Evolutionary conservation across 2,113 vertebrate species (phyloP), one percentile per base, ranked within the genome.

Genomic region (Nibea coibor): DNA sequence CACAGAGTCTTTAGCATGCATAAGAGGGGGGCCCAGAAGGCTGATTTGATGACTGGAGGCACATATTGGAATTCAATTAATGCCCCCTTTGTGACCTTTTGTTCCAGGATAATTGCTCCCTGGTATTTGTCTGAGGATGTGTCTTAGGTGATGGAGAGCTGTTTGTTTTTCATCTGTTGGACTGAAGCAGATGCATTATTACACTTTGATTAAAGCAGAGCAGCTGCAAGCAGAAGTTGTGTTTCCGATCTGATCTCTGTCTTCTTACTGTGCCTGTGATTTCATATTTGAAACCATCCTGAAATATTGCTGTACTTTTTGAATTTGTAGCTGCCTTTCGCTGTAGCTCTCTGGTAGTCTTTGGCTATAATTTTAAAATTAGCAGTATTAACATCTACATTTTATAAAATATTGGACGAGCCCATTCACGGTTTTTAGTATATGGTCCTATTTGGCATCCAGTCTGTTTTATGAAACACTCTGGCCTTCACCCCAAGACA

Each of bases 41-140:
- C 93, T 91, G 56, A 78, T 85, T 92, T 75, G 83, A 94, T 93
- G 86, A 94, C 95, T 93, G 24, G 70, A 94, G 90, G 92, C 93
- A 93, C 94, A 92, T 95, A 93, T 91, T 94, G 96, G 94, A 96
- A 96, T 97, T 97, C 95, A 96, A 92, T 97, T 94, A 93, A 93
- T 93, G 94, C 78, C 84, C 90, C 91, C 94, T 90, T 93, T 53
- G 76, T 94, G 95, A 95, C 95, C 95, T 95, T 94, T 92, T 92
- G 91, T 95, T 96, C 88, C 74, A 56, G 93, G 94, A 91, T 95
- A 95, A 96, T 96, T 96, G 94, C 94, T 95, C 94, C 91, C 93
- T 89, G 11, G 63, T 94, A 90, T 94, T 93, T 71, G 84, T 89
- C 91, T 88, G 89, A 94, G 88, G 53, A 64, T 43, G 72, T 85